Conservation (phyloP, 2,113 vertebrate species). For the Silurus asotus region DNA sequence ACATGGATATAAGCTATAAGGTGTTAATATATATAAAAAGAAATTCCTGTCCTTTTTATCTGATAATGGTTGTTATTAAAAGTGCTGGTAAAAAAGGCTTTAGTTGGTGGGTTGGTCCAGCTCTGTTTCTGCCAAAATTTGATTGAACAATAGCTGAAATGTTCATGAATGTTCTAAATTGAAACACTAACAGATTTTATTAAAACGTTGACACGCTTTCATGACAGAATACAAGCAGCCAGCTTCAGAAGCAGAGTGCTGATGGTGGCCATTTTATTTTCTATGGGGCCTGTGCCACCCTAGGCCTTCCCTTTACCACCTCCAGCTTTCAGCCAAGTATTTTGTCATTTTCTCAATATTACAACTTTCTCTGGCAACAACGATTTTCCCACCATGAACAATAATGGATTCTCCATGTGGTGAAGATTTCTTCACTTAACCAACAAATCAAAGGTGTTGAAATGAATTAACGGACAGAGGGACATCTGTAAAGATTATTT, state of each 20-base stretch:
- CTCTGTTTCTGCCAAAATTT: background rate
- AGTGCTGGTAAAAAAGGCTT: background rate
- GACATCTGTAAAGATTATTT: constrained; percentile 67
- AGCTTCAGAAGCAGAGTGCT: background rate
- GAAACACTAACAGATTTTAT: background rate
- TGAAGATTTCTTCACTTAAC: constrained; percentile 25
- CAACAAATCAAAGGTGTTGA: constrained; percentile 34
- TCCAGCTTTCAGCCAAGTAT: background rate
- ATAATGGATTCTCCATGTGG: background rate
- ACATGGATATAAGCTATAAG: background rate
- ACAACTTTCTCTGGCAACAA: background rate
- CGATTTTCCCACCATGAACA: background rate
- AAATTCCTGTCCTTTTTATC: background rate
- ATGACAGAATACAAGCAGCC: background rate
- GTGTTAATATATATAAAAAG: background rate
- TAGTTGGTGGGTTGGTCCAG: background rate
- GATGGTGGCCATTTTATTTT: too few species aligned
- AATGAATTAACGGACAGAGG: constrained; percentile 62
- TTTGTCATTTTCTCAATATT: constrained; percentile 10
- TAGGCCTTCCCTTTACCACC: background rate
- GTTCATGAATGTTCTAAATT: background rate
- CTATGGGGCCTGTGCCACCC: background rate
- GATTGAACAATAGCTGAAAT: background rate
- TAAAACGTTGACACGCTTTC: background rate
- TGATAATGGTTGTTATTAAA: background rate